Evolutionary conservation across 1,140 invertebrate species (phyloP).

Genomic region (Phymorhynchus buccinoides): DNA sequence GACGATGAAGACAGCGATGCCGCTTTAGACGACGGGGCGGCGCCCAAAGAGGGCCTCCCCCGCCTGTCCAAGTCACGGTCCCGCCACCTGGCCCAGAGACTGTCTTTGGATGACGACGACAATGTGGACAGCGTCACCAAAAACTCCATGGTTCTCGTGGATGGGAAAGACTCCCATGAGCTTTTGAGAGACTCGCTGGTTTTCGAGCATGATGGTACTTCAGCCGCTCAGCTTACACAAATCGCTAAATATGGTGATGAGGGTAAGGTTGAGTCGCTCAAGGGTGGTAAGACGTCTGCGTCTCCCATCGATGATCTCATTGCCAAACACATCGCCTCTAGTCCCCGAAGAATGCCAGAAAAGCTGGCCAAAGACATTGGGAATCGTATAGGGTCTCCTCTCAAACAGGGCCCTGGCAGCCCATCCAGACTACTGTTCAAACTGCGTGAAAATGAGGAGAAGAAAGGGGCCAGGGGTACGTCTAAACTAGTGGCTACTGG

Average conservation of each 20-base stretch:
- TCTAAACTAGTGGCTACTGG: constrained; percentile 51
- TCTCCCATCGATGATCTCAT: constrained; percentile 24
- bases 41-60: constrained; percentile 52
- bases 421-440: constrained; percentile 63
- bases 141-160: constrained; percentile 62
- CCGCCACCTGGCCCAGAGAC: constrained; percentile 55
- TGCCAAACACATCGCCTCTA: constrained; percentile 46
- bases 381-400: constrained; percentile 62
- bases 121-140: constrained; percentile 62
- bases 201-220: constrained; percentile 57
- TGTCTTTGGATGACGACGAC: constrained; percentile 65
- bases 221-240: background rate
- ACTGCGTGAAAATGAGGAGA: constrained; percentile 58
- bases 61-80: constrained; percentile 46
- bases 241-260: background rate
- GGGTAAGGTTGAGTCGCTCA: background rate
- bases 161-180: constrained; percentile 58
- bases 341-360: constrained; percentile 65
- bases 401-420: constrained; percentile 56
- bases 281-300: background rate
- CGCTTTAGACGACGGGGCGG: constrained; percentile 52
- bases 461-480: constrained; percentile 53
- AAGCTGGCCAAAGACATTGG: constrained; percentile 66
- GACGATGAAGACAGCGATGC: constrained; percentile 57
- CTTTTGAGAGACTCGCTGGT: constrained; percentile 57